Base-by-base conservation (phyloP, 2,113 vertebrate species). In the Mola mola region DNA sequence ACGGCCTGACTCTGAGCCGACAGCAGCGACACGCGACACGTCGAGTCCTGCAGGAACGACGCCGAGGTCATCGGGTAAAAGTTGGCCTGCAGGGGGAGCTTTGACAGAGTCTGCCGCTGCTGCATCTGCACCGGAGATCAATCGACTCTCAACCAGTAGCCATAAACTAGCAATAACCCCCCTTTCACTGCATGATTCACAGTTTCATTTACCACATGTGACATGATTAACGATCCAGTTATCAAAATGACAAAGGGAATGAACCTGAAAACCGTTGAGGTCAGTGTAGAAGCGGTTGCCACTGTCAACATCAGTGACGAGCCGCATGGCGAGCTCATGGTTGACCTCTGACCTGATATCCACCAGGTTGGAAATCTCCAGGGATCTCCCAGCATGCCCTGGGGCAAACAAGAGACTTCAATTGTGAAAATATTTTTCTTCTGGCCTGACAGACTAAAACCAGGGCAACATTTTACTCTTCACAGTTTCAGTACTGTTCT, bases 191-290 rank as follows among this genome's bases (percentile, higher is more conserved):
- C n/a, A n/a, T n/a, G n/a, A n/a, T n/a, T n/a, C n/a, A n/a, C n/a
- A n/a, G n/a, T n/a, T n/a, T n/a, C n/a, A n/a, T n/a, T n/a, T n/a
- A 40, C 3, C 37, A 40, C 4, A 3, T 17, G 17, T 9, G 12
- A 13, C 13, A 16, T 3, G 26, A 15, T n/a, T 1, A 46, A 2
- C 2, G 22, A 4, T 22, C 15, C 5, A 15, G 20, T 13, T 5
- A 16, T 26, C 6, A 28, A 8, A 6, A 29, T 4, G n/a, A 4
- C 5, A 3, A 29, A 6, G n/a, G 4, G 11, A 28, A 51, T 9
- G 10, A 40, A 97, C 96, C 95, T 98, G 96, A 83, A 94, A 98
- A 49, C 96, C 93, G 71, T 98, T 98, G 74, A 98, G 93, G 80
- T 98, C 96, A 19, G 87, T 90, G 83, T 90, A 96, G 90, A 97